Evolutionary conservation across 1,140 invertebrate genomes (phyloP), one percentile per base, ranked within the genome.

Genomic region (Drosophila jambulina): DNA sequence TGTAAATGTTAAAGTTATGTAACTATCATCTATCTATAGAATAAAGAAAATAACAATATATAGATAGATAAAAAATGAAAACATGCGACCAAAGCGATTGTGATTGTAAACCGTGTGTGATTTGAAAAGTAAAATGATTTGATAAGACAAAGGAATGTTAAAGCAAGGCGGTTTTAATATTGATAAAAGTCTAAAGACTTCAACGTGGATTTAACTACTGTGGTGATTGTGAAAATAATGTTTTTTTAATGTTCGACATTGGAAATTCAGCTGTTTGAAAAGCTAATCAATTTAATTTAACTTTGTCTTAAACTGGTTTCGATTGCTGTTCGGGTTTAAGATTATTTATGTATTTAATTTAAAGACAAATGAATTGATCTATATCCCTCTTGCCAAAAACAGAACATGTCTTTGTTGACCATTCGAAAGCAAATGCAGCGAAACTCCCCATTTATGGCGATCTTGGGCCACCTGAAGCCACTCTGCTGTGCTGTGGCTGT

Each of bases 381-480:
- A 53, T 29, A 53, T 38, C 29, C 46, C 46, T 0, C 32, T 51
- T 45, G 63, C 60, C 45, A 25, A 42, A 56, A 34, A 23, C 45
- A 65, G 48, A 43, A 54, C 23, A 53, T 34, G n/a, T 65, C 45
- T 65, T 69, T 51, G 45, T 63, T 65, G 36, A 25, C 21, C 7
- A 13, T 10, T 40, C 27, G 17, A 65, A 46, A 75, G 53, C 54
- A 60, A 80, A 76, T 86, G 80, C 82, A 85, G 46, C 17, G 25
- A 49, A 32, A 43, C 25, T 40, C 3, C 23, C 80, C 77, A 60
- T 90, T 74, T 84, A 87, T 75, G 83, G 83, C n/a, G 43, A 48
- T 82, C 72, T 63, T 57, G 13, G 48, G 62, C 58, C 63, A 65
- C 53, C 49, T 68, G 63, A 63, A 57, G 29, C 58, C 59, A 68